Conservation (phyloP, 2,113 vertebrate genomes). For the Lepisosteus osseus region DNA sequence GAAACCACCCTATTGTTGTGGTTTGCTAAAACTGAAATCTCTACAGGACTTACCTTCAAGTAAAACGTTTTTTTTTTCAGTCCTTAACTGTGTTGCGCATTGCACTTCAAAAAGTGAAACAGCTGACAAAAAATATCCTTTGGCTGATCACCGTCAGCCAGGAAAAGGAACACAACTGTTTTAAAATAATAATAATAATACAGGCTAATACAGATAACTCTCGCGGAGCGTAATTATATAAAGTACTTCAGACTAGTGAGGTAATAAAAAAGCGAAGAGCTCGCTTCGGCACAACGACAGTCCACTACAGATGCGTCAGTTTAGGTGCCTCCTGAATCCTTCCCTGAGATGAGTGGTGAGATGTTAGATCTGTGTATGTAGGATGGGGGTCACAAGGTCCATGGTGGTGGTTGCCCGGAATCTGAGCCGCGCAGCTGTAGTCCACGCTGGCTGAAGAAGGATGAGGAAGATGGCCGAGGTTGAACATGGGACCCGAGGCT, state of each 20-base stretch:
- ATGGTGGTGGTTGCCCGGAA: constrained; percentile 96
- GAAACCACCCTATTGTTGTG: constrained; percentile 72
- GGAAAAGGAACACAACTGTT: constrained; percentile 65
- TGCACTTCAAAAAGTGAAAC: constrained; percentile 80
- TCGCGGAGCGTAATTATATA: constrained; percentile 73
- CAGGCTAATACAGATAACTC: constrained; percentile 80
- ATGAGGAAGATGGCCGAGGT: constrained; percentile 95
- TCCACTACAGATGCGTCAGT: constrained; percentile 97
- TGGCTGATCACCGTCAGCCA: constrained; percentile 52
- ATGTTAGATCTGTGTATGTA: constrained; percentile 98
- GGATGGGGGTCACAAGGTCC: constrained; percentile 99
- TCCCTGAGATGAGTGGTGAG: constrained; percentile 98
- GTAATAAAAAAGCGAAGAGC: constrained; percentile 84
- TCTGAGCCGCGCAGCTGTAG: constrained; percentile 98
- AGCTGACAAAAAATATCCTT: constrained; percentile 66
- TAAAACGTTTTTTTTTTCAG: constrained; percentile 75
- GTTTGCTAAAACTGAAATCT: constrained; percentile 69
- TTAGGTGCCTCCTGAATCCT: constrained; percentile 98
- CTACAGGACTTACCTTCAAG: constrained; percentile 95
- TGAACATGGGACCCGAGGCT: constrained; percentile 96
- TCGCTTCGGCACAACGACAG: constrained; percentile 59
- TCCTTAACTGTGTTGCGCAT: constrained; percentile 70
- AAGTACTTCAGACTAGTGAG: constrained; percentile 81
- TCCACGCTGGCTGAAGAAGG: constrained; percentile 98
- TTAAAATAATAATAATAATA: constrained; percentile 70